phyloP scores from a whole-genome alignment of 2,113 vertebrate genomes.

The Illadopsis cleaveri region DNA sequence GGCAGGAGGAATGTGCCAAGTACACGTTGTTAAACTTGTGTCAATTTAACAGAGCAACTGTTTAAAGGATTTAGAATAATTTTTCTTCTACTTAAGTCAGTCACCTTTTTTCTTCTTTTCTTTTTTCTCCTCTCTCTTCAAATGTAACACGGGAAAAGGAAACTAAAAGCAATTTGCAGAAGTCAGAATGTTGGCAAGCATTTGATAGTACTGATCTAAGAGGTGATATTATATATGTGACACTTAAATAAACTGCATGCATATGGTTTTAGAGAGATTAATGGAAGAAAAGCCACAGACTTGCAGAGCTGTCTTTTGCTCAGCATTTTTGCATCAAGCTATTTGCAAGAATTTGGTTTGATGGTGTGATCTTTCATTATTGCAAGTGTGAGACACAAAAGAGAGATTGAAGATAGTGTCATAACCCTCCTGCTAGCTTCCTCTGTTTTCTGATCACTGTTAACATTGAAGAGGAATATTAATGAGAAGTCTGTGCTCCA shows the following conservation, averaged over 20 bases:
- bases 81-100: constrained; percentile 11
- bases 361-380: not conserved
- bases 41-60: constrained; percentile 20
- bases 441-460: not conserved
- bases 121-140: not conserved
- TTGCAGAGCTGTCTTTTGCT: not conserved
- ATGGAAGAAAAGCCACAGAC: not conserved
- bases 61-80: not conserved
- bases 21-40: constrained; percentile 2
- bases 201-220: not conserved
- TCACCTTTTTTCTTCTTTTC: not conserved
- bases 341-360: not conserved
- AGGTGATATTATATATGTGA: constrained; percentile 6
- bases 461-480: not conserved
- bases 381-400: not conserved
- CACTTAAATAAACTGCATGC: not conserved
- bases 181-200: not conserved
- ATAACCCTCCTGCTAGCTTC: not conserved
- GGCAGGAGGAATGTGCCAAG: constrained; percentile 28
- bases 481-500: not conserved
- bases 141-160: not conserved
- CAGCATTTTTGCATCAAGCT: not conserved
- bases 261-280: not conserved
- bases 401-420: not conserved
- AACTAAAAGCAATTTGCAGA: constrained; percentile 5